Evolutionary conservation across 2,797 vertebrate genomes (phyloP).

Genomic region (Smutsia temminckii): DNA sequence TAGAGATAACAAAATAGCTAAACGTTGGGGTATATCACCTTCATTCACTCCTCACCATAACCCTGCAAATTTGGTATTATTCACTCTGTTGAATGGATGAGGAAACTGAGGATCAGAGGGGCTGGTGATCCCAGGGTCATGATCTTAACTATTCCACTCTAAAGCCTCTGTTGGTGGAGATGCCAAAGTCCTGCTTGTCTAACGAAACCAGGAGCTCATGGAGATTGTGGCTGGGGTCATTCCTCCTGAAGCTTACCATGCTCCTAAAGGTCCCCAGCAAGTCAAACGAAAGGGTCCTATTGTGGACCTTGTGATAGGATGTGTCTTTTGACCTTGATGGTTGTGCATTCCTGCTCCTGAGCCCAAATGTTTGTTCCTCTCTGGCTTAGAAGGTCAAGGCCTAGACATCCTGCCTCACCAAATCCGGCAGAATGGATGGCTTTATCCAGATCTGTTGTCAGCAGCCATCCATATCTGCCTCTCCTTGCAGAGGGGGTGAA

Average conservation of each 20-base stretch:
- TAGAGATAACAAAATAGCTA: constrained; percentile 5
- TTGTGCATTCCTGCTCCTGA: neutral
- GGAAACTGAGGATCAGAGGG: neutral
- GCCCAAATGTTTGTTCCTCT: neutral
- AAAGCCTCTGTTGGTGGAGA: neutral
- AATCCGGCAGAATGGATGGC: constrained; percentile 10
- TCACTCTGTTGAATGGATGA: neutral
- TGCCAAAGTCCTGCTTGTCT: neutral
- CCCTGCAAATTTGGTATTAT: neutral
- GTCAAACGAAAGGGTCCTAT: neutral
- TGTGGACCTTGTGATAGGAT: neutral
- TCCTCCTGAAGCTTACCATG: neutral
- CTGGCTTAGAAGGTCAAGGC: neutral
- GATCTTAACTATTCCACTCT: neutral
- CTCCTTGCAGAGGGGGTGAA: neutral
- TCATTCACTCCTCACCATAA: neutral
- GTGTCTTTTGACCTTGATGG: neutral
- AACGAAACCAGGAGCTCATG: neutral
- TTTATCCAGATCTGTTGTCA: neutral
- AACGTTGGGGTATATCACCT: neutral
- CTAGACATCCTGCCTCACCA: neutral
- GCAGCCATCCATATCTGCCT: neutral
- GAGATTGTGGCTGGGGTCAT: neutral
- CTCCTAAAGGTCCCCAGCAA: neutral
- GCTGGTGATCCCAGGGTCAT: neutral